A percentile compares a stretch with the other conserved stretches of the same genome.
phyloP scores from a whole-genome alignment of 2,888 invertebrate genomes.

The Silvanus unidentatus region DNA sequence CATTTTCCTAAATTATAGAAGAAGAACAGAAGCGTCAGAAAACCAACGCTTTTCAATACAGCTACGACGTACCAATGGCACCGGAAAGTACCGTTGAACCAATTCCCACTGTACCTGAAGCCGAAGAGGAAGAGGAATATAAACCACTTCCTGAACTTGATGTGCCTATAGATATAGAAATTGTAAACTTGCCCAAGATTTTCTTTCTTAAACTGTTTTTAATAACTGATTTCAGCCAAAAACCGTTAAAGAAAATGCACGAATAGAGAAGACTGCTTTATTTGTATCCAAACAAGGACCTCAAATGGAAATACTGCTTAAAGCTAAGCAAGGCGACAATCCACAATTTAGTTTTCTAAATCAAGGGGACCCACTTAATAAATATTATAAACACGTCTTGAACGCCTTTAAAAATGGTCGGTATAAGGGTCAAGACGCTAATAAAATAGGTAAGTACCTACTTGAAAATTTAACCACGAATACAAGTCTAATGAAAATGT shows the following conservation, averaged over 20 bases:
- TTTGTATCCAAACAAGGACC: constrained; percentile 86
- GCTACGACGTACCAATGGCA: constrained; percentile 58
- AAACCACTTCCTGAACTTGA: constrained; percentile 65
- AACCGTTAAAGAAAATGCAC: constrained; percentile 80
- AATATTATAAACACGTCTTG: constrained; percentile 80
- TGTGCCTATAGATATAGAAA: constrained; percentile 66
- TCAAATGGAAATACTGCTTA: constrained; percentile 98
- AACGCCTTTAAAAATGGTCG: constrained; percentile 63
- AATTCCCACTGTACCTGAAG: constrained; percentile 34
- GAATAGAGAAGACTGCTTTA: constrained; percentile 90
- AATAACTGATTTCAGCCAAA: constrained; percentile 61
- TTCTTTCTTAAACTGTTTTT: not conserved
- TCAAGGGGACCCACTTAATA: constrained; percentile 75
- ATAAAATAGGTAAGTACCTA: constrained; percentile 35
- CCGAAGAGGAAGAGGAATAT: constrained; percentile 65
- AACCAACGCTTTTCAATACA: constrained; percentile 67
- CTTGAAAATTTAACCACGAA: constrained; percentile 23
- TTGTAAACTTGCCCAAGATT: constrained; percentile 53
- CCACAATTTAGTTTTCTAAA: constrained; percentile 90
- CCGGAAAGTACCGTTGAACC: constrained; percentile 44
- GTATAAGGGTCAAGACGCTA: constrained; percentile 44
- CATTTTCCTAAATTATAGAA: constrained; percentile 55
- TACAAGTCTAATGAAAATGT: not conserved
- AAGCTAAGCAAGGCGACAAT: constrained; percentile 93
- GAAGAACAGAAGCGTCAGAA: constrained; percentile 87